Evolutionary conservation across 2,888 invertebrate genomes (phyloP), one percentile per base, ranked within the genome.

Genomic region (Abrostola tripartita): DNA sequence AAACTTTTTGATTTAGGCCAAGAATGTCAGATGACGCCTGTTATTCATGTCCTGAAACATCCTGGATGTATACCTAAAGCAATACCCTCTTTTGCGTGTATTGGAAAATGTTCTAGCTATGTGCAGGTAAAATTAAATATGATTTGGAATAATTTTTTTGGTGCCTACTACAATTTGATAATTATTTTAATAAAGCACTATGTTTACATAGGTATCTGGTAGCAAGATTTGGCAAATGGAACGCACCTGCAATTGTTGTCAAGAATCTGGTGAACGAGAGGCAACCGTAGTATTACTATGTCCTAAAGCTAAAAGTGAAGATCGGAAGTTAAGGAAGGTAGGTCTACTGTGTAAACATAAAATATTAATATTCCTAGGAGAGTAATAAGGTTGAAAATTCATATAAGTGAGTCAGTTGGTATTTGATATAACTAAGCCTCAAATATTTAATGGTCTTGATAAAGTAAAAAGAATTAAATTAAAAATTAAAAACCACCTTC

Each of bases 211-310:
- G 98, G 98, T 98, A 7, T 98, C 98, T 41, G 98, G 98, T 6
- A 98, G 98, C 81, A 98, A 98, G 95, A 97, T 98, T 87, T 98
- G 98, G 98, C 98, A 98, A 95, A 98, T 98, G 97, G 98, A 98
- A 90, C 95, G 98, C 37, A 98, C 98, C 0, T 98, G 98, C 86
- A 98, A 98, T 96, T 99, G 98, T 88, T 99, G 98, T 86, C 98
- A 98, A 90, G 98, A 98, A 88, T 98, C 98, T 78, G 98, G 98
- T 5, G 98, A 98, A 92, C 95, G 98, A 74, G 98, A 98, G 90
- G 98, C 98, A 0, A 96, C 97, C 14, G 98, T 98, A 9, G 97
- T 98, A 7, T 92, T 98, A 37, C 97, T 97, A 88, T 99, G 98
- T 85, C 98, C 98, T 0, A 98, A 98, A 89, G 97, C 98, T 11